Percentiles rank a stretch among this genome's conserved stretches.
Conservation (phyloP, 2,888 invertebrate species). For the Hirtodrosophila alboralis region DNA sequence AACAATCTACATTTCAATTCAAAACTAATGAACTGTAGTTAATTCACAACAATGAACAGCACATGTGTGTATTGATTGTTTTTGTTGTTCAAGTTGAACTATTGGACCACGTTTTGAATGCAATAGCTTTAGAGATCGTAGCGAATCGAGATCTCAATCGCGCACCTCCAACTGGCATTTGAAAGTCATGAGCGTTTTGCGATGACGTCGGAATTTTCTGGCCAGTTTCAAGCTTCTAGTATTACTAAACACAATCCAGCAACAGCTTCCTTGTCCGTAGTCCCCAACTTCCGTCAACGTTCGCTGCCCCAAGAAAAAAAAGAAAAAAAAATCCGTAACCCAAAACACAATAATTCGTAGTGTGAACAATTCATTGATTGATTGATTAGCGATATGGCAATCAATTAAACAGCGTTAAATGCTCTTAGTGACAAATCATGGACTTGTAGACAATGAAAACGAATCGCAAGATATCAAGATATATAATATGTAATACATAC, state of each 20-base stretch:
- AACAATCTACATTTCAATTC: slow-evolving; percentile 81
- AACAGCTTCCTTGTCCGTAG: slow-evolving; percentile 48
- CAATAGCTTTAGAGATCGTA: slow-evolving; percentile 42
- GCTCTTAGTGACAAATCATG: slow-evolving; percentile 51
- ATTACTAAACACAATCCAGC: slow-evolving; percentile 44
- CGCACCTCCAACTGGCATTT: slow-evolving; percentile 49
- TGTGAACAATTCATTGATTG: slow-evolving; percentile 73
- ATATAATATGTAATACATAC: too few species aligned
- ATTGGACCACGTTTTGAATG: slow-evolving; percentile 54
- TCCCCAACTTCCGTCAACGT: slow-evolving; percentile 68
- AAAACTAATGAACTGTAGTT: slow-evolving; percentile 78
- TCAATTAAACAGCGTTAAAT: slow-evolving; percentile 69
- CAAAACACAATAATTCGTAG: slow-evolving; percentile 40
- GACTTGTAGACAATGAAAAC: slow-evolving; percentile 34
- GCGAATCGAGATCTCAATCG: slow-evolving; percentile 44
- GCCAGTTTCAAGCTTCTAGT: slow-evolving; percentile 24
- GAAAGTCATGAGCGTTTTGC: slow-evolving; percentile 61
- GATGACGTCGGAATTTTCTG: slow-evolving; percentile 39
- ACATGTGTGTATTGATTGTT: slow-evolving; percentile 64
- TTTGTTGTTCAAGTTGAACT: slow-evolving; percentile 33
- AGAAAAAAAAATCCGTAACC: slow-evolving; percentile 2
- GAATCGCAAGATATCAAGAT: background rate
- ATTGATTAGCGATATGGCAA: slow-evolving; percentile 68
- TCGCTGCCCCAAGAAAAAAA: slow-evolving; percentile 7
- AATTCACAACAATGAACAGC: slow-evolving; percentile 71